These are phyloP conservation scores for Narcine bancroftii DNA, from an alignment of 2,113 vertebrate species.

Conservation along the genomic window DNA sequence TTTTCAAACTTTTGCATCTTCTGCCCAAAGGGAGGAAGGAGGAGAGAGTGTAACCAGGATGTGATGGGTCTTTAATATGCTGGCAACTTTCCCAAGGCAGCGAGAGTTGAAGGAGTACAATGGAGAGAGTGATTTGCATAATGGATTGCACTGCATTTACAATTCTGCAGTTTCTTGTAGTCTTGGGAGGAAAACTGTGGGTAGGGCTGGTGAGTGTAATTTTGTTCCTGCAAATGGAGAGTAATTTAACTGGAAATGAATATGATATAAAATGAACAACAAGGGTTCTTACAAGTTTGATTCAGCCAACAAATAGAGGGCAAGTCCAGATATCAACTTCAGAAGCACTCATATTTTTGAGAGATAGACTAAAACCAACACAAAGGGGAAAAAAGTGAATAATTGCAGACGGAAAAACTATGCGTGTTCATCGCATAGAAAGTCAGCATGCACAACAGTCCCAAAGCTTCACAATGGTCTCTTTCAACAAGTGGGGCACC, in stretches of 20 bases:
- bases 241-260: not conserved
- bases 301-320: not conserved
- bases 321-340: not conserved
- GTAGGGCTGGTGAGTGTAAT: too few species aligned
- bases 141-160: too few species aligned
- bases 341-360: not conserved
- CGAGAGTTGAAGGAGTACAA: too few species aligned
- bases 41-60: too few species aligned
- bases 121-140: too few species aligned
- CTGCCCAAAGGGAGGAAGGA: too few species aligned
- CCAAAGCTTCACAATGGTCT: not conserved
- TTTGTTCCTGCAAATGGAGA: too few species aligned
- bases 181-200: too few species aligned
- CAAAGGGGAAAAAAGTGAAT: not conserved
- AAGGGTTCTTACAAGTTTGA: not conserved
- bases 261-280: not conserved
- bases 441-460: not conserved
- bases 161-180: too few species aligned
- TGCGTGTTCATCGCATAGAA: not conserved
- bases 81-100: too few species aligned
- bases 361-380: not conserved
- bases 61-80: too few species aligned
- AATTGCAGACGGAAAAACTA: not conserved
- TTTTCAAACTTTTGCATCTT: too few species aligned
- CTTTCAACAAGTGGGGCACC: not conserved